Base-by-base conservation (phyloP, 1,140 invertebrate genomes). In the Cheumatopsyche charites region DNA sequence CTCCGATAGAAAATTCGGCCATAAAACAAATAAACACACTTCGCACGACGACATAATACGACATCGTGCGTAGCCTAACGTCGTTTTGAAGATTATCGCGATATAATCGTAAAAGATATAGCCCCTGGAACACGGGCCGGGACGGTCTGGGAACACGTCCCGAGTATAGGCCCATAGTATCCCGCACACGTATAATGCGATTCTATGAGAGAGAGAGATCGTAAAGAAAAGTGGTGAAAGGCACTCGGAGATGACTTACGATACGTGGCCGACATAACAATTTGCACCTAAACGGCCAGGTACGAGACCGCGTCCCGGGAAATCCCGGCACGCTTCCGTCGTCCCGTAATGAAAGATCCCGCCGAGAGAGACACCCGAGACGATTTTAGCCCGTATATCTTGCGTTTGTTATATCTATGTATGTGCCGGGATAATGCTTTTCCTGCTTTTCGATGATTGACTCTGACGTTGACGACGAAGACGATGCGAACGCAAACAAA, bases 81-180 rank as follows among this genome's bases (percentile, higher is more conserved):
- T 52, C 47, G 47, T 52, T 52, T 25, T 58, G 23, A 23, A 58
- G 55, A 58, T 58, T 25, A 58, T 58, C 55, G 55, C 23, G 21
- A 58, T 58, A 58, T 58, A 58, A 58, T 58, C 55, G 55, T 58
- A 58, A 58, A 58, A 58, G 55, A 47, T 47, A 36, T 36, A 36
- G 29, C 29, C 29, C 9, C 29, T 9, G 3, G 29, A 36, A 36
- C 29, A 36, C 9, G 29, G 29, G n/a, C n/a, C 29, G 29, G 29
- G 29, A 36, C 9, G 9, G 43, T 6, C 15, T 4, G 43, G 15
- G 11, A 15, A 58, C 55, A 58, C 55, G 19, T 58, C 55, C 55
- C 21, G 25, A 19, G 23, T 19, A 58, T 58, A 58, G 55, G 19
- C 55, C 23, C 29, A 4, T 9, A 3, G 29, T 36, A 36, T 36